Conservation (phyloP, 2,888 invertebrate genomes). For the Steromphala cineraria region DNA sequence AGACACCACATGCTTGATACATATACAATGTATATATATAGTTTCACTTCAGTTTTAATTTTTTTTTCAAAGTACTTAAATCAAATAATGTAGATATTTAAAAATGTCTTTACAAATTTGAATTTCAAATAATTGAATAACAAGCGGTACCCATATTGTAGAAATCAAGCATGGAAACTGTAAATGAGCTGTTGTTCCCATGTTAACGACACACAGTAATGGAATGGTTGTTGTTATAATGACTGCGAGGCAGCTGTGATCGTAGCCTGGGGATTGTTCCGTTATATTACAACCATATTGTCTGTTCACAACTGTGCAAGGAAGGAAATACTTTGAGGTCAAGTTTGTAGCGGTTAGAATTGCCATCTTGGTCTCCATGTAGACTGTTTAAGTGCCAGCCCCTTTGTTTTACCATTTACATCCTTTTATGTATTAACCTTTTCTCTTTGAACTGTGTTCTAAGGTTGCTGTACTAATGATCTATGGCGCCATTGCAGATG, state of each 20-base stretch:
- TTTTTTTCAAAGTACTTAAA: too few species aligned
- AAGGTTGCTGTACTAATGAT: too few species aligned
- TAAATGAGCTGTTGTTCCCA: background rate
- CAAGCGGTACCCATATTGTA: background rate
- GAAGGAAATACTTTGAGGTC: slow-evolving; percentile 14
- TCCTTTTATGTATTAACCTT: too few species aligned
- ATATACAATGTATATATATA: too few species aligned
- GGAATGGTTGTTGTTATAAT: background rate
- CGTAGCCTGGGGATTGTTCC: background rate
- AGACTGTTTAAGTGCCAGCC: too few species aligned
- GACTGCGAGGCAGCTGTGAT: background rate
- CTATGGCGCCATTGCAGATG: too few species aligned
- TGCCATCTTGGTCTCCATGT: background rate
- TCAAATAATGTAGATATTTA: too few species aligned
- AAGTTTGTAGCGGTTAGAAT: background rate
- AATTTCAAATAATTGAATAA: background rate
- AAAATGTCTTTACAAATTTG: too few species aligned
- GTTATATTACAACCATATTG: slow-evolving; percentile 9
- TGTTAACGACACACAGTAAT: background rate
- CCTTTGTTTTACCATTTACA: too few species aligned
- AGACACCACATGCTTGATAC: too few species aligned
- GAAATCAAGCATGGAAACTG: background rate
- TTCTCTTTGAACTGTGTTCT: too few species aligned
- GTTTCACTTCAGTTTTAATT: too few species aligned
- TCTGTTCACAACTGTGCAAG: background rate